Evolutionary conservation across 2,888 invertebrate genomes (phyloP), one percentile per base, ranked within the genome.

Genomic region (Diplolepis rosae): DNA sequence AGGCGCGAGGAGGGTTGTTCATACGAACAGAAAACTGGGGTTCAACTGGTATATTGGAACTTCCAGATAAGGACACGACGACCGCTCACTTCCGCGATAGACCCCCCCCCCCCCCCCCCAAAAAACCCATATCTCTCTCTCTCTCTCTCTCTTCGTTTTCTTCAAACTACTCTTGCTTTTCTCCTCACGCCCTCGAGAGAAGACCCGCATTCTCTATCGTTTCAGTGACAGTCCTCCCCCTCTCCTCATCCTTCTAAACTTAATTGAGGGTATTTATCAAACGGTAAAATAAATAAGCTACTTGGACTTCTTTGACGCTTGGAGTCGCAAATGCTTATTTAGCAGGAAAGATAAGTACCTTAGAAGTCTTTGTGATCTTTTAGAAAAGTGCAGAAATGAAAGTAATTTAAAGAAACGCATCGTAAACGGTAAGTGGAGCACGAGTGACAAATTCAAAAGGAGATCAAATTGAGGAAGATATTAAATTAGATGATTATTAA

Each of bases 221-320:
- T 18, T 65, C 27, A 48, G 30, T 56, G 61, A 42, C 39, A 42
- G 52, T 61, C 66, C 50, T 45, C 28, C n/a, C 15, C 61, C 56
- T 45, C 66, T 5, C 32, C 6, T n/a, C 42, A 42, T 50, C 56
- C 69, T 35, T 39, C 61, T 76, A 74, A 80, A 80, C 80, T 85
- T 85, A 86, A 87, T 87, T 84, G 84, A 82, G 77, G 77, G 81
- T 85, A 85, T 86, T 86, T 85, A 84, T 87, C 86, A 86, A 85
- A 83, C 79, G 81, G 76, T 81, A 79, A 84, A 85, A 85, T 84
- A 83, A 87, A 83, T 87, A 86, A 86, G 82, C 86, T 78, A 81
- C 85, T 85, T 85, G 85, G 74, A 77, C 79, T 83, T 83, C 81
- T 84, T 84, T 80, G 82, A 83, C 76, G 78, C 70, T 71, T 65